Conservation (phyloP, 2,797 vertebrate species). For the Leucoraja ocellata region DNA sequence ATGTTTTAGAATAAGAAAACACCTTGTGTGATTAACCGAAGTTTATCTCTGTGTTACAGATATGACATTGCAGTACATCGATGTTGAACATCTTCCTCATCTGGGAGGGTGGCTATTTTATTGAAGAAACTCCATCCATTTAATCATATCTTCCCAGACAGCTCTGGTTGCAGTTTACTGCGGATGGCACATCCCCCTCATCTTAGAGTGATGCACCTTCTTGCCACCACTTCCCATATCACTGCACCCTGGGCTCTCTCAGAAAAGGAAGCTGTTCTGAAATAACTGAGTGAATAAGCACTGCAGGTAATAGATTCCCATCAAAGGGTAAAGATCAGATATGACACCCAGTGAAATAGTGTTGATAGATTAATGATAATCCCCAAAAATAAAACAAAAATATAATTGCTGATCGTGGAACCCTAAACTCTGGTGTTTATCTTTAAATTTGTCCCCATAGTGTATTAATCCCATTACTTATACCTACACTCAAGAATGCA, state of each 20-base stretch:
- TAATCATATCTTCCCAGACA: not conserved
- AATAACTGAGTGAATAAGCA: not conserved
- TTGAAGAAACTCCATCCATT: not conserved
- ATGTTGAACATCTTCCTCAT: constrained; percentile 7
- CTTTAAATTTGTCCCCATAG: not conserved
- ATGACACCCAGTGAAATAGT: not conserved
- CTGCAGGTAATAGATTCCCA: not conserved
- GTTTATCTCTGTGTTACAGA: not conserved
- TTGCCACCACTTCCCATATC: not conserved
- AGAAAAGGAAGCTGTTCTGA: not conserved
- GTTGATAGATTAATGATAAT: not conserved
- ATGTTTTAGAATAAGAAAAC: not conserved
- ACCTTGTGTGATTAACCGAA: not conserved
- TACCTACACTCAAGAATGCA: not conserved
- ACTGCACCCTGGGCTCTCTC: not conserved
- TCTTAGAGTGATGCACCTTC: not conserved
- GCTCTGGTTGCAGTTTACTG: not conserved
- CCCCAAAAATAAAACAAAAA: not conserved
- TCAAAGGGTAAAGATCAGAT: not conserved
- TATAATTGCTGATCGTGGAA: no score
- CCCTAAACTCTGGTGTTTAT: not conserved
- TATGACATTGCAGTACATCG: not conserved
- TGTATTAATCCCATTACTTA: constrained; percentile 2
- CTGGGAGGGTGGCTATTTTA: not conserved
- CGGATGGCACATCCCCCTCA: not conserved